phyloP scores from a whole-genome alignment of 2,797 vertebrate species.

The Enteromius mattozi region DNA sequence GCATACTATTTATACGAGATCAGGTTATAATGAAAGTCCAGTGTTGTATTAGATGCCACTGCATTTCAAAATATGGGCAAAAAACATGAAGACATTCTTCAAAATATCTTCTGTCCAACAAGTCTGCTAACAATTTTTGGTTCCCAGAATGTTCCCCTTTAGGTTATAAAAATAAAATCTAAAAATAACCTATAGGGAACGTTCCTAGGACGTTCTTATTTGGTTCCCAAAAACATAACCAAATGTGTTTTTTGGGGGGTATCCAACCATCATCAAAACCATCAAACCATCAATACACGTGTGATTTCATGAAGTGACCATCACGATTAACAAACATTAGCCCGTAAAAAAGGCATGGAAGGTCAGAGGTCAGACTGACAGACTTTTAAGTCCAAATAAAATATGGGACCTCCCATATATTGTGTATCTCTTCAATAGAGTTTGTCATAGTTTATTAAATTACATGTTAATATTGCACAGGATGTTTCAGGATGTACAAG shows the following conservation, averaged over 20 bases:
- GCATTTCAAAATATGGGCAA: neutral
- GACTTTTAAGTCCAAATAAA: slow-evolving; percentile 43
- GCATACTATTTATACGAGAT: too few species aligned
- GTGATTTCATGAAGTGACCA: neutral
- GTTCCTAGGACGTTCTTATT: too few species aligned
- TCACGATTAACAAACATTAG: neutral
- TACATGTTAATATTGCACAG: slow-evolving; percentile 58
- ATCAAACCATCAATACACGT: too few species aligned
- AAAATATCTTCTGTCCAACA: neutral
- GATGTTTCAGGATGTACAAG: slow-evolving; percentile 47
- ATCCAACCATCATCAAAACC: too few species aligned
- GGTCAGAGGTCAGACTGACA: slow-evolving; percentile 39
- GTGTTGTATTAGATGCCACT: neutral
- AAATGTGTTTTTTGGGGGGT: too few species aligned
- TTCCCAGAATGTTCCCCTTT: too few species aligned
- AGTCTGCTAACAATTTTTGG: too few species aligned
- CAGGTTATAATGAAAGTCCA: neutral
- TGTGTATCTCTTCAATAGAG: slow-evolving; percentile 53
- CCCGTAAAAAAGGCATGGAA: neutral
- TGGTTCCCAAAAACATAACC: too few species aligned
- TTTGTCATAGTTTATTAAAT: slow-evolving; percentile 67
- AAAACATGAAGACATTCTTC: neutral
- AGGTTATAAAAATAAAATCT: too few species aligned
- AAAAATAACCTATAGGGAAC: too few species aligned
- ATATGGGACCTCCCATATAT: slow-evolving; percentile 53